Percentiles rank a stretch among this genome's conserved stretches.
Evolutionary conservation across 2,888 invertebrate species (phyloP).

Genomic region (Clivina fossor): DNA sequence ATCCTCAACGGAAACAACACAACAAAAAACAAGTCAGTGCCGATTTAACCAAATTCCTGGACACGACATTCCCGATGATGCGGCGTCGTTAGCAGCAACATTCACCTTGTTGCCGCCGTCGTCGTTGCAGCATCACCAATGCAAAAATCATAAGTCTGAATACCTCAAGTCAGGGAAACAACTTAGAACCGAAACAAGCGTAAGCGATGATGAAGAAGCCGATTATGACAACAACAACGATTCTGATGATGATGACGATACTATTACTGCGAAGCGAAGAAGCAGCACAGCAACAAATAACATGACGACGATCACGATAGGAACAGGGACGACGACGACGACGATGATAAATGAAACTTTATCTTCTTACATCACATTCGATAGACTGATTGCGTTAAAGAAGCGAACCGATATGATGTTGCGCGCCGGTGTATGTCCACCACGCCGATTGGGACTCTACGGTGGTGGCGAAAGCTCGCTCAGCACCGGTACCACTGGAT

Average conservation of each 20-base stretch:
- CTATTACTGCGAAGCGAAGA: no score
- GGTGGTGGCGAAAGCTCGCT: constrained; percentile 83
- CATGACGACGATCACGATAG: constrained; percentile 1
- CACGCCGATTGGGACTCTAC: constrained; percentile 61
- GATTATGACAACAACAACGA: neutral
- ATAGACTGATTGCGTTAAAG: constrained; percentile 37
- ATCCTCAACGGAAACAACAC: constrained; percentile 28
- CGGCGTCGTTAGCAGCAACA: constrained; percentile 13
- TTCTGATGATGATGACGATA: no score
- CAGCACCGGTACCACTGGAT: constrained; percentile 71
- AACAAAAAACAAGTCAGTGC: constrained; percentile 61
- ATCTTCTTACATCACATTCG: constrained; percentile 37
- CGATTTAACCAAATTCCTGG: constrained; percentile 43
- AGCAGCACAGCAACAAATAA: no score
- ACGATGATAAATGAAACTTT: no score
- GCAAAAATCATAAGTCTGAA: constrained; percentile 57
- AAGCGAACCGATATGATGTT: constrained; percentile 44
- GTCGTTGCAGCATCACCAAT: no score
- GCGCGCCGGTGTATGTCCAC: constrained; percentile 34
- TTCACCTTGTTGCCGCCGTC: no score
- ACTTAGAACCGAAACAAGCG: no score
- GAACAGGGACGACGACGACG: constrained; percentile 24
- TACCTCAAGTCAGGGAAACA: constrained; percentile 50
- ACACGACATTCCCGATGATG: constrained; percentile 56
- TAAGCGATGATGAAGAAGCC: neutral